phyloP scores from a whole-genome alignment of 2,888 invertebrate species.

The Tenthredo mesomela region DNA sequence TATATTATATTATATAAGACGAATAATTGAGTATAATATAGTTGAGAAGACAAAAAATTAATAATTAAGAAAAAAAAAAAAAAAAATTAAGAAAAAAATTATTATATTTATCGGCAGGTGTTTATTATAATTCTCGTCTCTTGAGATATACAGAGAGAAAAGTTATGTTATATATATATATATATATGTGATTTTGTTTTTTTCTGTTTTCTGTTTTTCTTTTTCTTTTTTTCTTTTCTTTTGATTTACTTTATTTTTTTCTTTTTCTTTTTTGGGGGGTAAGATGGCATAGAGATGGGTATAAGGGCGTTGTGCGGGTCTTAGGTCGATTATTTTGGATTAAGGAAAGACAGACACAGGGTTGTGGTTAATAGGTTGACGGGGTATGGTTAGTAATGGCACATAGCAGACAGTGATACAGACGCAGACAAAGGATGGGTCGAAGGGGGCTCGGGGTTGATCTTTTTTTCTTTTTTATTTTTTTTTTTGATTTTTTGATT shows the following conservation, averaged over 20 bases:
- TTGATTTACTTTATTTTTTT: conserved; percentile 45
- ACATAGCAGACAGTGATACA: conserved; percentile 74
- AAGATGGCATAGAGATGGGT: conserved; percentile 57
- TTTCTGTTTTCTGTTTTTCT: background rate
- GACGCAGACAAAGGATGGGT: conserved; percentile 77
- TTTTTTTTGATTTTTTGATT: conserved; percentile 55
- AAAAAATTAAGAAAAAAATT: conserved; percentile 58
- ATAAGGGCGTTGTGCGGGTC: conserved; percentile 47
- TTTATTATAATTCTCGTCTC: conserved; percentile 49
- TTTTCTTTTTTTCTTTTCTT: conserved; percentile 21
- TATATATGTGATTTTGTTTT: background rate
- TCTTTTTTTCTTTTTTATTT: conserved; percentile 55
- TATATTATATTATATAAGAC: no score
- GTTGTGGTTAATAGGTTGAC: conserved; percentile 60
- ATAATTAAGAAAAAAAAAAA: conserved; percentile 51
- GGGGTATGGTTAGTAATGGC: conserved; percentile 65
- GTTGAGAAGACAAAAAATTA: no score
- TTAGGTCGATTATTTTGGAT: conserved; percentile 59
- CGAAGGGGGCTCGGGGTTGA: conserved; percentile 64
- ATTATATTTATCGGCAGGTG: conserved; percentile 56
- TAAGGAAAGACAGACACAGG: conserved; percentile 68
- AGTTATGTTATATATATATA: conserved; percentile 13
- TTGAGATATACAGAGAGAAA: conserved; percentile 55
- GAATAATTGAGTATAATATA: conserved; percentile 34
- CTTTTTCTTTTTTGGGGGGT: conserved; percentile 50